Evolutionary conservation across 2,888 invertebrate species (phyloP), one percentile per base, ranked within the genome.

Genomic region (Quadriops clusia): DNA sequence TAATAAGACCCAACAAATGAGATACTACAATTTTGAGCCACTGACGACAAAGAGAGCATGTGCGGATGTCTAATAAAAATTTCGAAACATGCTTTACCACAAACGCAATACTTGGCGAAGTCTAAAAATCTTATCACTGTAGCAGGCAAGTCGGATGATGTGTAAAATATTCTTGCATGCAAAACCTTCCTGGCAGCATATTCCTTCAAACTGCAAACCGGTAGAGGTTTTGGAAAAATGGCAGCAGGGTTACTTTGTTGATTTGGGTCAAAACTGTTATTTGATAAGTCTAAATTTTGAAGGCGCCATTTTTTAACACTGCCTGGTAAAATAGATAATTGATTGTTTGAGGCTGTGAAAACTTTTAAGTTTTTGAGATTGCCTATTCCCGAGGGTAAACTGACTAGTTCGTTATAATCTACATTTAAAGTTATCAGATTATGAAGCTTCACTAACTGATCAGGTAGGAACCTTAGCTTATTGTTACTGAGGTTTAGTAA

Each of bases 401-500:
- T 50, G 17, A 43, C 53, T 3, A 85, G 50, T 17, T 53, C 44
- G 55, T 85, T 85, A 30, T 72, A 58, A 45, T 71, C 71, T 4
- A 81, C 37, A 48, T 76, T 74, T 3, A 85, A 58, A 12, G 71
- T 72, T 1, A 72, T 62, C 35, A 85, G 57, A 10, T 61, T 65
- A 41, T 67, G 61, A 11, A 80, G 58, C 51, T 74, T 77, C 47
- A 72, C 69, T 27, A 85, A 61, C 25, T 68, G 64, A 32, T 68
- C 61, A 5, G 84, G 82, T 38, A 84, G 55, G 37, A 44, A 51
- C 17, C 18, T 49, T 46, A 74, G 58, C 30, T 63, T 49, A 53
- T 85, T 85, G 26, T 66, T 61, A 44, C 72, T 71, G 30, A 85
- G 50, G 56, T 82, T 76, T 35, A 85, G 54, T 2, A 70, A 58